Conservation (phyloP, 2,888 invertebrate genomes). For the Drosophila pegasa region DNA sequence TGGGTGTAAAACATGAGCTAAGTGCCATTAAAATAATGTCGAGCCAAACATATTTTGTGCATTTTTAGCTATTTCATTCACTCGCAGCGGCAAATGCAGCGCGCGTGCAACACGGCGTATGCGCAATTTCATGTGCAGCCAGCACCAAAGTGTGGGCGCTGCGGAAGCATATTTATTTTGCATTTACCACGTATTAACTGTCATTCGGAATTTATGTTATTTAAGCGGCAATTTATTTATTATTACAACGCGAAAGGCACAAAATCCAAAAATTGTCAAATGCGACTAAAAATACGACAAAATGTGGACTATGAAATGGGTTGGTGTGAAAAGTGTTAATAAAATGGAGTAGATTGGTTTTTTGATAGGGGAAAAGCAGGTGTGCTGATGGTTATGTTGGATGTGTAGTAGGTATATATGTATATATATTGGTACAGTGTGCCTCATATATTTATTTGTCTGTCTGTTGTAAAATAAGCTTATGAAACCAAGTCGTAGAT, state of each 20-base stretch:
- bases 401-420: no score
- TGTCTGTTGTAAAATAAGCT: no score
- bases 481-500: no score
- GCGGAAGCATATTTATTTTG: conserved; percentile 42
- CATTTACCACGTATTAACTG: conserved; percentile 55
- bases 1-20: conserved; percentile 15
- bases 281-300: neutral
- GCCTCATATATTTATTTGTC: no score
- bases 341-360: neutral
- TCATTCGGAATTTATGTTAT: conserved; percentile 63
- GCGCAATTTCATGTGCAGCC: conserved; percentile 24
- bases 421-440: no score
- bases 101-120: conserved; percentile 29
- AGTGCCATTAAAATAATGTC: conserved; percentile 53
- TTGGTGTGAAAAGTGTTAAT: neutral
- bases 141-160: conserved; percentile 1
- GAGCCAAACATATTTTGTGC: conserved; percentile 61
- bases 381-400: neutral
- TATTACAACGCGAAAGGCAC: conserved; percentile 14
- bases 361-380: no score
- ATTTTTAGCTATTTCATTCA: conserved; percentile 60
- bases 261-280: conserved; percentile 8
- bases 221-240: conserved; percentile 39
- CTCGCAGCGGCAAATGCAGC: conserved; percentile 12
- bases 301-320: neutral